phyloP scores from a whole-genome alignment of 2,888 invertebrate genomes.

The Yponomeuta malinellus region DNA sequence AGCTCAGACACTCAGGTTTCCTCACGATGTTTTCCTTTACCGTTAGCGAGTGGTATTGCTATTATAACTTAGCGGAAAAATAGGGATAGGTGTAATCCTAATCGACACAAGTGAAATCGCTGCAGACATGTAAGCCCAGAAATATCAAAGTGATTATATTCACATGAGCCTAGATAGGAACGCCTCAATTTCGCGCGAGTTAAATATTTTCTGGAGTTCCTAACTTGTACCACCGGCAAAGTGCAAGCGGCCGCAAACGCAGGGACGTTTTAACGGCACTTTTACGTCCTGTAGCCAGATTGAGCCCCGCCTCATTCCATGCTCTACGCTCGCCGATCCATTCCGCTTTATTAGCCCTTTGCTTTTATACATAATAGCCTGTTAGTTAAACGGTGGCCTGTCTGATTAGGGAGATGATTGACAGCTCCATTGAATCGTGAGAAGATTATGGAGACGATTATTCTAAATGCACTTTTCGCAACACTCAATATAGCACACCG shows the following conservation, averaged over 20 bases:
- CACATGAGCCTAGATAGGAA: too few species aligned
- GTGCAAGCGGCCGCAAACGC: slow-evolving; percentile 30
- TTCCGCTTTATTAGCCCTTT: slow-evolving; percentile 55
- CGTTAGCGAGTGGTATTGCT: too few species aligned
- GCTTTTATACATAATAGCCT: slow-evolving; percentile 62
- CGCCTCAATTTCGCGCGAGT: too few species aligned
- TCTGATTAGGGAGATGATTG: slow-evolving; percentile 9
- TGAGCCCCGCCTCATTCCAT: slow-evolving; percentile 43
- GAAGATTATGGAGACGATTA: not conserved
- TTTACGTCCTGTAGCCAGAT: slow-evolving; percentile 63
- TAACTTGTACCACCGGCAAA: slow-evolving; percentile 20
- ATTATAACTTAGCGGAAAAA: too few species aligned
- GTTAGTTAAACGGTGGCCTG: slow-evolving; percentile 38
- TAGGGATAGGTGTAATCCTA: too few species aligned
- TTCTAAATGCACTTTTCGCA: not conserved
- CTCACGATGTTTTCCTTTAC: too few species aligned
- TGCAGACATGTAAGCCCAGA: too few species aligned
- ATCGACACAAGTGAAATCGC: too few species aligned
- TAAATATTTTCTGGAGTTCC: too few species aligned
- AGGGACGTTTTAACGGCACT: slow-evolving; percentile 49
- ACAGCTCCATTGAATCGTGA: not conserved
- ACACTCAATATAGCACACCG: not conserved
- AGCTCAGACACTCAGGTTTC: too few species aligned
- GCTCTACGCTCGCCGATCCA: slow-evolving; percentile 56
- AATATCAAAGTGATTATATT: too few species aligned